phyloP scores from a whole-genome alignment of 2,797 vertebrate genomes.

The Hyperoplus lanceolatus region DNA sequence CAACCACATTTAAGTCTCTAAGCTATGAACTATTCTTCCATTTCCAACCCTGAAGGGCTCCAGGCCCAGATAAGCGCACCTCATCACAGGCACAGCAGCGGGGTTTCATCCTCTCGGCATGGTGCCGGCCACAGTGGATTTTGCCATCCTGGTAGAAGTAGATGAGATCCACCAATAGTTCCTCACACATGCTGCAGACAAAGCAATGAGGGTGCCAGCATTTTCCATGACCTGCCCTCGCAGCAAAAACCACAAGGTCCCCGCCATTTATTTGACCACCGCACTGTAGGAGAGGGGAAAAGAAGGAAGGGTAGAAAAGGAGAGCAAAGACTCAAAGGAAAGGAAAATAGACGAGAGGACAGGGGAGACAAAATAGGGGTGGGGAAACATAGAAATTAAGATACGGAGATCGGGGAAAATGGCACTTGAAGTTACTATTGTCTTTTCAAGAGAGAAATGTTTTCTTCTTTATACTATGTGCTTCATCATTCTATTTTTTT shows the following conservation, averaged over 20 bases:
- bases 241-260: slow-evolving; percentile 96
- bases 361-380: slow-evolving; percentile 5
- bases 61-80: slow-evolving; percentile 83
- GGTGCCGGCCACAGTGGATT: slow-evolving; percentile 97
- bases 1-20: slow-evolving; percentile 54
- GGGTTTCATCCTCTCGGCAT: slow-evolving; percentile 95
- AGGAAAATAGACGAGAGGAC: not conserved
- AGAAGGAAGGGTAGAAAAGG: not conserved
- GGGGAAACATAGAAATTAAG: slow-evolving; percentile 12
- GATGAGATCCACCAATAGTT: slow-evolving; percentile 97
- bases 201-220: slow-evolving; percentile 99
- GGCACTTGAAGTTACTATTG: slow-evolving; percentile 20
- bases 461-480: slow-evolving; percentile 13
- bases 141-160: slow-evolving; percentile 99
- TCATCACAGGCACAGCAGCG: slow-evolving; percentile 97
- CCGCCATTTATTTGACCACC: slow-evolving; percentile 95
- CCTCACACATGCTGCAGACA: slow-evolving; percentile 93
- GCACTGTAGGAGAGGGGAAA: slow-evolving; percentile 83
- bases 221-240: slow-evolving; percentile 92
- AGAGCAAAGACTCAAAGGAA: not conserved
- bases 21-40: slow-evolving; percentile 58
- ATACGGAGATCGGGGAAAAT: slow-evolving; percentile 4
- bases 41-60: slow-evolving; percentile 57
- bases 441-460: slow-evolving; percentile 28
- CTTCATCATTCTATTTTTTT: slow-evolving; percentile 16